Percentiles rank a stretch among this genome's conserved stretches.
Evolutionary conservation across 2,797 vertebrate genomes (phyloP).

Genomic region (Cyclopterus lumpus): DNA sequence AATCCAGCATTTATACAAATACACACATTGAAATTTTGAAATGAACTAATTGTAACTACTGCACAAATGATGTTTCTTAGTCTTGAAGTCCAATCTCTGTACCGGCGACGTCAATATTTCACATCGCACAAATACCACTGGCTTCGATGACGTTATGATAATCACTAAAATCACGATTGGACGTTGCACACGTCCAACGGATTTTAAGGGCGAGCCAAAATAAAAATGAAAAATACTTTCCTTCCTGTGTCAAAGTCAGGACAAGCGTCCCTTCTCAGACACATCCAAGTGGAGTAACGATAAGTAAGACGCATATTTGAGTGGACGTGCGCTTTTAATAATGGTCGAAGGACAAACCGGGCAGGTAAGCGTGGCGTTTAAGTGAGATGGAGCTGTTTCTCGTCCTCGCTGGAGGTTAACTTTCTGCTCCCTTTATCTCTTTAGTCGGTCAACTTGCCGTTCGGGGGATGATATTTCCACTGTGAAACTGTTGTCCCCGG

Average conservation of each 20-base stretch:
- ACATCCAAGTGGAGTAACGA: slow-evolving; percentile 7
- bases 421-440: slow-evolving; percentile 59
- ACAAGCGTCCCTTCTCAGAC: slow-evolving; percentile 1
- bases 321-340: slow-evolving; percentile 1
- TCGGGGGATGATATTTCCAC: slow-evolving; percentile 50
- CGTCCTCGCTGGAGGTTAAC: slow-evolving; percentile 51
- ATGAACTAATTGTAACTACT: background rate
- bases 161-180: background rate
- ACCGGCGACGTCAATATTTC: background rate
- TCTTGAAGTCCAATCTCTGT: background rate
- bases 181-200: background rate
- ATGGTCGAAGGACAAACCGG: slow-evolving; percentile 39
- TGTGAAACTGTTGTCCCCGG: slow-evolving; percentile 52
- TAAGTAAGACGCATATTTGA: slow-evolving; percentile 23
- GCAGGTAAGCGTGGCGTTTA: slow-evolving; percentile 39
- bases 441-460: slow-evolving; percentile 49
- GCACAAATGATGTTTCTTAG: background rate
- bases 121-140: background rate
- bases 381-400: slow-evolving; percentile 51
- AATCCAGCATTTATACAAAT: background rate
- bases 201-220: background rate
- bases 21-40: background rate
- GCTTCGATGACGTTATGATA: background rate
- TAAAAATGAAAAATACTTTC: background rate
- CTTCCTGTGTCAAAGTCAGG: background rate